Evolutionary conservation across 2,888 invertebrate genomes (phyloP).

Genomic region (Andrena minutula): DNA sequence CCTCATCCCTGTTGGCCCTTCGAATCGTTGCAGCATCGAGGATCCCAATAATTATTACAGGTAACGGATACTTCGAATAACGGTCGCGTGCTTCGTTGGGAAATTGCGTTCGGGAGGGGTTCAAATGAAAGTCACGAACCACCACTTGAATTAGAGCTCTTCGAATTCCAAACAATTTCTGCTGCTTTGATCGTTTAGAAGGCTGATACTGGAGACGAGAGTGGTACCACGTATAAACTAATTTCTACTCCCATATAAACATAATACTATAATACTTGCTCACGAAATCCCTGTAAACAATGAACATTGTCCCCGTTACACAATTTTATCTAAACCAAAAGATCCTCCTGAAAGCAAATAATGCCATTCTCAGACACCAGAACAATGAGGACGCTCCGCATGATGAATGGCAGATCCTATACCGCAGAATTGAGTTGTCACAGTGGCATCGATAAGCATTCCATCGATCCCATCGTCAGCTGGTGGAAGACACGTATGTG

Average conservation of each 20-base stretch:
- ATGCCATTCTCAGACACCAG: background rate
- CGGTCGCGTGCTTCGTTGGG: slow-evolving; percentile 6
- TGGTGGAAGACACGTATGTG: slow-evolving; percentile 33
- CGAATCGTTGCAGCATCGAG: background rate
- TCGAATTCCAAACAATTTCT: background rate
- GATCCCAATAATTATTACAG: slow-evolving; percentile 39
- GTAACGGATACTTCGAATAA: slow-evolving; percentile 16
- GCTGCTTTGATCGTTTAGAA: background rate
- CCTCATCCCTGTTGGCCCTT: background rate
- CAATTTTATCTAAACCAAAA: no score
- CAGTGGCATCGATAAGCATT: background rate
- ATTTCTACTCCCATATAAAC: no score
- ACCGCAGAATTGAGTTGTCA: slow-evolving; percentile 14
- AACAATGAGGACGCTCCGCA: background rate
- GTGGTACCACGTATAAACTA: no score
- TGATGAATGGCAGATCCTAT: background rate
- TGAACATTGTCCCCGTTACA: no score
- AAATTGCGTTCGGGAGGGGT: background rate
- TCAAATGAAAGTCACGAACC: slow-evolving; percentile 8
- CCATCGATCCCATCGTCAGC: background rate
- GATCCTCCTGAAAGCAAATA: background rate
- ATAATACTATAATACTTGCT: no score
- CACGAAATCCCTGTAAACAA: no score
- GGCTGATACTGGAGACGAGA: background rate
- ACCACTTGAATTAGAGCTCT: background rate